phyloP scores from a whole-genome alignment of 2,797 vertebrate species.

The Sphenopsis melanotis region DNA sequence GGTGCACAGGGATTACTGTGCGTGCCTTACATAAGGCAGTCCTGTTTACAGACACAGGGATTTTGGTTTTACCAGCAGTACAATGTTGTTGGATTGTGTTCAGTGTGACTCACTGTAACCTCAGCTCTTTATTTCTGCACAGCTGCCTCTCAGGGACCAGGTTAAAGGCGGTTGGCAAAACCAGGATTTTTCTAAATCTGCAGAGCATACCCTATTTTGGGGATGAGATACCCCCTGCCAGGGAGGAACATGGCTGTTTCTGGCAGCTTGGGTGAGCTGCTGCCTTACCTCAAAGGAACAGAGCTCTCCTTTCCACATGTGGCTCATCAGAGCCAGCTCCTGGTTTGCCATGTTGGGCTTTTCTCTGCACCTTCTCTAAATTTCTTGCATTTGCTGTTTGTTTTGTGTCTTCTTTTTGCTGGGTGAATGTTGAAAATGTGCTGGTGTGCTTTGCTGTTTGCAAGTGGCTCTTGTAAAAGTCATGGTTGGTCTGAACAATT shows the following conservation, averaged over 20 bases:
- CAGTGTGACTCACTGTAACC: slow-evolving; percentile 21
- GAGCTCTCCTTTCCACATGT: rapidly evolving
- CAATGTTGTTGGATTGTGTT: not conserved
- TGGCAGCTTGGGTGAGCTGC: not conserved
- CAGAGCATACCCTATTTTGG: not conserved
- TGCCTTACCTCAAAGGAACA: not conserved
- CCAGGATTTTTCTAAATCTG: not conserved
- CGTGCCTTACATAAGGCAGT: not conserved
- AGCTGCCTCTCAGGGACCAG: not conserved
- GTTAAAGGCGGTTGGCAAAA: not conserved
- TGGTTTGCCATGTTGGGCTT: not conserved
- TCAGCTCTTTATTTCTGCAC: slow-evolving; percentile 11
- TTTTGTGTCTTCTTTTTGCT: not conserved
- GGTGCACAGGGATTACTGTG: not conserved
- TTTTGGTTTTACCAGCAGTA: slow-evolving; percentile 18
- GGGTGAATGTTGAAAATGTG: not conserved
- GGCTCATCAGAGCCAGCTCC: not conserved
- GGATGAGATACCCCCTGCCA: not conserved
- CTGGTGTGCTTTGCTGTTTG: not conserved
- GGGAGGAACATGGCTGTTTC: not conserved
- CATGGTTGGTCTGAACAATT: rapidly evolving
- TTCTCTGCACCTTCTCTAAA: not conserved
- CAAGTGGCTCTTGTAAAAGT: not conserved
- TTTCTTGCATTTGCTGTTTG: not conserved
- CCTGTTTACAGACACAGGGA: not conserved